These are phyloP conservation scores for Thamnophis elegans DNA, from an alignment of 2,797 vertebrate genomes.

Conservation along the genomic window DNA sequence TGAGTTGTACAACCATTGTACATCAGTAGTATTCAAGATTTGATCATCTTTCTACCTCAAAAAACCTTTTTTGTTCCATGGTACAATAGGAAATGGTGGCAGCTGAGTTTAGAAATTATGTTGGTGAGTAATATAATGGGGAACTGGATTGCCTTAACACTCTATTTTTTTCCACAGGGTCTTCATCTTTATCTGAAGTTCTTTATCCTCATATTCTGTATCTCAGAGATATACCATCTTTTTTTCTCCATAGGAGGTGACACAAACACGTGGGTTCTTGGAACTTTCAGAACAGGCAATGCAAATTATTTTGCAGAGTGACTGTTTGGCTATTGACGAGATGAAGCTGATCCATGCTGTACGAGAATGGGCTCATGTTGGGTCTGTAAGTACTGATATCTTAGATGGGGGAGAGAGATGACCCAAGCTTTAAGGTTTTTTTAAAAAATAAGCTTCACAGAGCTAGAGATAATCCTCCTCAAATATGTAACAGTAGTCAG, in stretches of 20 bases:
- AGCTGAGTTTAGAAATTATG: background rate
- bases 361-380: constrained; percentile 69
- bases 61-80: background rate
- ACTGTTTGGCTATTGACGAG: constrained; percentile 65
- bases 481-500: background rate
- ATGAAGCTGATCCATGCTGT: constrained; percentile 61
- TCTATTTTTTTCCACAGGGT: background rate
- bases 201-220: background rate
- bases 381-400: constrained; percentile 58
- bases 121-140: background rate
- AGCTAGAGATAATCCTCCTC: background rate
- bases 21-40: background rate
- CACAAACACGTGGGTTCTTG: constrained; percentile 65
- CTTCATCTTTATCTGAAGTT: background rate
- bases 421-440: background rate
- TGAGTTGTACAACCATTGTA: background rate
- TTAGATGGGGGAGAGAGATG: background rate
- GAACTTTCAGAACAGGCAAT: constrained; percentile 68
- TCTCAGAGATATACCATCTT: background rate
- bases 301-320: constrained; percentile 63
- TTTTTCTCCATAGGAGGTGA: constrained; percentile 54
- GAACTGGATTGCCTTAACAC: background rate
- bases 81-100: background rate
- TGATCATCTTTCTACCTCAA: background rate
- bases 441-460: background rate